Base-by-base conservation (phyloP, 2,888 invertebrate genomes). In the Cynaeus angustus region DNA sequence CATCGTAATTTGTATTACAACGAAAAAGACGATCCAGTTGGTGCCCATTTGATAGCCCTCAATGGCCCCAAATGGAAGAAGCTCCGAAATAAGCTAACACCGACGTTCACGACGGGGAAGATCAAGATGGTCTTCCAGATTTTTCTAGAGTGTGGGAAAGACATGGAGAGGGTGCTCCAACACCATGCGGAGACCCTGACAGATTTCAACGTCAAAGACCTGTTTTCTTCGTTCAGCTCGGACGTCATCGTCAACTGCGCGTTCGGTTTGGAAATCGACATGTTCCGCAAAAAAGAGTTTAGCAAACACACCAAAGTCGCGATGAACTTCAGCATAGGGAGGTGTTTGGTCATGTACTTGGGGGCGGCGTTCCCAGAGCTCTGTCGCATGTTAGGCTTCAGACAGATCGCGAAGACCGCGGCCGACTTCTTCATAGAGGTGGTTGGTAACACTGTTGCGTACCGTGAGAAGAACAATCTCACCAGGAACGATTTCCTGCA, bases 21-120 rank as follows among this genome's bases (percentile, higher is more conserved):
- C 56, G 89, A 89, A 37, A 81, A 86, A 8, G 85, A 86, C 1
- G 89, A 90, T 79, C 88, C 87, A 0, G 72, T 90, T 26, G 86
- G 88, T 0, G 87, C 84, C 0, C 88, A 88, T 77, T 78, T 91
- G 0, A n/a, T 52, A 26, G 14, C 52, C 1, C 28, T 52, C 8
- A 52, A 53, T 16, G 53, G 53, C 1, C 28, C 21, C n/a, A 61
- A 52, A 10, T 68, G 68, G 68, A 68, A 45, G 14, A 26, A 52
- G 0, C 12, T 68, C 14, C 3, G 62, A 9, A 30, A 3, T 8
- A 61, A 68, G 43, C 81, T 91, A 75, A 87, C 90, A 0, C 89
- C 91, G 0, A 87, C 88, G 0, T 92, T 91, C 74, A 88, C 91
- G 0, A 86, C 90, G 0, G 89, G 88, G 4, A 91, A 90, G 79